Percentiles rank a stretch among this genome's conserved stretches.
Evolutionary conservation across 2,888 invertebrate genomes (phyloP).

Genomic region (Metacarcinus magister): DNA sequence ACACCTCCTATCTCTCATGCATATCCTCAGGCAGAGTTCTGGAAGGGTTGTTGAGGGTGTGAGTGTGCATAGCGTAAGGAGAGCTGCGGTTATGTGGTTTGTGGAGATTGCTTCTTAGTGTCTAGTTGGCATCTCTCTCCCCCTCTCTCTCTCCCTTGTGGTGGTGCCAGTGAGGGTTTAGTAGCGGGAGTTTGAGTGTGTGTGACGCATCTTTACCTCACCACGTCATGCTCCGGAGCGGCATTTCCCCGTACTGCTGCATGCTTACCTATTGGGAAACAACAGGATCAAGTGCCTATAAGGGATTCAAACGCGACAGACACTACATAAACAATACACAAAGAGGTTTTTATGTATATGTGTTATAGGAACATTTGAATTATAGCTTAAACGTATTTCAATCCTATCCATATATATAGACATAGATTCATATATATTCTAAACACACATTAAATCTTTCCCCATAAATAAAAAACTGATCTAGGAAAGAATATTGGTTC

Average conservation of each 20-base stretch:
- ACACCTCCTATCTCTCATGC: background rate
- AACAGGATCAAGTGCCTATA: too few relatives aligned
- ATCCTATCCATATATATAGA: background rate
- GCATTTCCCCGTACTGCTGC: constrained; percentile 19
- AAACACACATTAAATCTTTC: too few relatives aligned
- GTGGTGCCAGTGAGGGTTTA: background rate
- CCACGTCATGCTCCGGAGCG: background rate
- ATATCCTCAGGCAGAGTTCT: background rate
- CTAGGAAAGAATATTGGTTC: too few relatives aligned
- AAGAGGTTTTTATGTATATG: too few relatives aligned
- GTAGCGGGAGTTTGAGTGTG: background rate
- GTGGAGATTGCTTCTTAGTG: background rate
- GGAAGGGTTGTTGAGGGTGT: background rate
- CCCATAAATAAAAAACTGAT: too few relatives aligned
- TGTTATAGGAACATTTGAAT: too few relatives aligned
- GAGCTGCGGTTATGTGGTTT: too few relatives aligned
- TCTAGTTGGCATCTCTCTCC: background rate
- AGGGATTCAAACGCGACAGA: too few relatives aligned
- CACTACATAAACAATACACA: too few relatives aligned
- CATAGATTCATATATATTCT: too few relatives aligned
- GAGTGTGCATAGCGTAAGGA: too few relatives aligned
- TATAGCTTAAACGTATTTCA: too few relatives aligned
- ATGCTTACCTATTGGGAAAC: background rate
- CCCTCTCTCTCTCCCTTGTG: background rate
- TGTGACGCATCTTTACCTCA: background rate